Conservation (phyloP, 2,113 vertebrate species). For the Actenoides lindsayi region DNA sequence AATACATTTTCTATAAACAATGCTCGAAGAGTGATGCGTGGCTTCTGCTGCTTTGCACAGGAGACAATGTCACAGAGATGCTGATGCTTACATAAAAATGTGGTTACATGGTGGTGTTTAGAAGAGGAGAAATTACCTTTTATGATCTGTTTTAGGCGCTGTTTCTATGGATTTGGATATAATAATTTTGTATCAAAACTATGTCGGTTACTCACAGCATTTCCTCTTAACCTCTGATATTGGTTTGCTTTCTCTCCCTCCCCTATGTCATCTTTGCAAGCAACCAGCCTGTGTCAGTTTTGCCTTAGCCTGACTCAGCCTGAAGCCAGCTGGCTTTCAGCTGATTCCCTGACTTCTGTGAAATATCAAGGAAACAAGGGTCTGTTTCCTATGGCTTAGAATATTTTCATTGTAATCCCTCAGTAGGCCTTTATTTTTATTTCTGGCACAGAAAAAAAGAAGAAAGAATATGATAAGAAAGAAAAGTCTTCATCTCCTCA, state of each 20-base stretch:
- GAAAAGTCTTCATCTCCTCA: background rate
- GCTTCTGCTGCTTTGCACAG: background rate
- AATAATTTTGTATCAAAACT: background rate
- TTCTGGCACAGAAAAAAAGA: background rate
- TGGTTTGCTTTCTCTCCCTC: background rate
- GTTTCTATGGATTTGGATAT: background rate
- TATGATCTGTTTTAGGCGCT: background rate
- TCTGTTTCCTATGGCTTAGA: background rate
- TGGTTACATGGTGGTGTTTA: background rate
- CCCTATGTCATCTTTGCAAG: background rate
- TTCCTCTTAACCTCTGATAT: background rate
- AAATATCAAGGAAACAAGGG: background rate
- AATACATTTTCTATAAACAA: background rate
- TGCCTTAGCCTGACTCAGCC: background rate
- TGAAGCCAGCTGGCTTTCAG: background rate
- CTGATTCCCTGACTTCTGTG: background rate
- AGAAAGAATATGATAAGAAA: background rate
- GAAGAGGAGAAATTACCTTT: background rate
- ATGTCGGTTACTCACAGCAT: background rate
- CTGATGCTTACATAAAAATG: background rate
- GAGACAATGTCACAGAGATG: background rate
- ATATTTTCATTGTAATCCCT: background rate
- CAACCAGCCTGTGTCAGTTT: background rate
- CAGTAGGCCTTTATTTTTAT: background rate
- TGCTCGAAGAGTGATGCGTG: background rate